A percentile compares a stretch with the other conserved stretches of the same genome.
Evolutionary conservation across 2,113 vertebrate species (phyloP).

Genomic region (Dicerorhinus sumatrensis): DNA sequence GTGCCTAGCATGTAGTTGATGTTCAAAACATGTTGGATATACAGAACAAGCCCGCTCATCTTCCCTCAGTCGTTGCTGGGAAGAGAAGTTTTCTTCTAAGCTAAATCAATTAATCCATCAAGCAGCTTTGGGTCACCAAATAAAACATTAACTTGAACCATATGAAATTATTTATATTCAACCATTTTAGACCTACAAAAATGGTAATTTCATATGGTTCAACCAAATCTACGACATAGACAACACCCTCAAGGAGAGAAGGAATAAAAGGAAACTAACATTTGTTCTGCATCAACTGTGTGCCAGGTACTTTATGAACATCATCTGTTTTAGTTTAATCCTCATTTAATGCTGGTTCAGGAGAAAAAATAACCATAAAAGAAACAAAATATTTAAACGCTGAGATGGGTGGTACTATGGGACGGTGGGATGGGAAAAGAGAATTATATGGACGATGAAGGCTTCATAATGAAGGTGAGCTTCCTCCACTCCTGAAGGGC

Average conservation of each 20-base stretch:
- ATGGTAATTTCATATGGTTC: not conserved
- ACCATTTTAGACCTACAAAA: not conserved
- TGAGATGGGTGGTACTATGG: not conserved
- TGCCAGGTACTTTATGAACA: not conserved
- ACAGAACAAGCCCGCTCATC: not conserved
- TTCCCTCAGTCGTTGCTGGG: not conserved
- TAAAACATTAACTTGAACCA: not conserved
- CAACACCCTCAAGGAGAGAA: not conserved
- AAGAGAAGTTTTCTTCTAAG: slow-evolving; percentile 24
- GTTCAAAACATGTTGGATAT: not conserved
- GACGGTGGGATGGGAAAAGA: not conserved
- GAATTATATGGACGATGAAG: not conserved
- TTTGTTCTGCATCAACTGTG: not conserved
- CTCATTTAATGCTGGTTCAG: not conserved
- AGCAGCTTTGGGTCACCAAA: slow-evolving; percentile 44
- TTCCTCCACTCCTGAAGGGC: not conserved
- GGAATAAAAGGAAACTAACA: not conserved
- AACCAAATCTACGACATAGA: not conserved
- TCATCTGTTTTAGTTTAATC: not conserved
- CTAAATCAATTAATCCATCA: slow-evolving; percentile 33
- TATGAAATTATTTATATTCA: not conserved
- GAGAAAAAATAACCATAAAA: not conserved
- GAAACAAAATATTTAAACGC: not conserved
- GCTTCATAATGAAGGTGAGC: not conserved
- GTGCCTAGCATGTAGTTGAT: not conserved